phyloP scores from a whole-genome alignment of 2,888 invertebrate genomes.

The Euplexia lucipara region DNA sequence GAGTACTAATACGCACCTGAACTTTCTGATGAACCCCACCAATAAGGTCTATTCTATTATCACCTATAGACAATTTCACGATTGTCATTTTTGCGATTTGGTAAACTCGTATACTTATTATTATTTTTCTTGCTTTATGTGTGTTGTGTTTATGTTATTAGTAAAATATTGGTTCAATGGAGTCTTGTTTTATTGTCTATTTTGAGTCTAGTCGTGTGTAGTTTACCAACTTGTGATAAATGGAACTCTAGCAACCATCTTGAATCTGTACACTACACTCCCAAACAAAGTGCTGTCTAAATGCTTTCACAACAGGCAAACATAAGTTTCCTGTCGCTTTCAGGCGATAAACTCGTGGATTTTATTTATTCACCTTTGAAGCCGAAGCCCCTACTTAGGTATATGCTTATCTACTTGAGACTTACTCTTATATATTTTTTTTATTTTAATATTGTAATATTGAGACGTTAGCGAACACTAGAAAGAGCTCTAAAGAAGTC shows the following conservation, averaged over 20 bases:
- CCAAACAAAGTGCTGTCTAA: not conserved
- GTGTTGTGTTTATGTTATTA: not conserved
- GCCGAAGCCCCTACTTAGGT: not conserved
- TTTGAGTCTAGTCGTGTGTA: not conserved
- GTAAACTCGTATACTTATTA: too few species aligned
- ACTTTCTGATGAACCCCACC: too few species aligned
- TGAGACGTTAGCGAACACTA: not conserved
- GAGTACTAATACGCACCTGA: too few species aligned
- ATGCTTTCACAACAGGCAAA: constrained; percentile 19
- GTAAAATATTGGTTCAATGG: not conserved
- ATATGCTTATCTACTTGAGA: too few species aligned
- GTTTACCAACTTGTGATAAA: constrained; percentile 21
- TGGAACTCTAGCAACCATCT: constrained; percentile 34
- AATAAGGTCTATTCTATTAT: too few species aligned
- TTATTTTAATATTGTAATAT: not conserved
- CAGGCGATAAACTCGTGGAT: constrained; percentile 3
- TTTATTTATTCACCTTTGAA: constrained; percentile 2
- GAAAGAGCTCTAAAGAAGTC: too few species aligned
- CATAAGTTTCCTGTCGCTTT: not conserved
- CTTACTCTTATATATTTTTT: too few species aligned
- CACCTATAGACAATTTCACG: not conserved
- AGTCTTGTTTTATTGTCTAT: not conserved
- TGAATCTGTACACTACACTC: constrained; percentile 14
- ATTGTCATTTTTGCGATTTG: not conserved
- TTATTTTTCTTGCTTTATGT: too few species aligned